Base-by-base conservation (phyloP, 2,888 invertebrate species). In the Hemistola chrysoprasaria region DNA sequence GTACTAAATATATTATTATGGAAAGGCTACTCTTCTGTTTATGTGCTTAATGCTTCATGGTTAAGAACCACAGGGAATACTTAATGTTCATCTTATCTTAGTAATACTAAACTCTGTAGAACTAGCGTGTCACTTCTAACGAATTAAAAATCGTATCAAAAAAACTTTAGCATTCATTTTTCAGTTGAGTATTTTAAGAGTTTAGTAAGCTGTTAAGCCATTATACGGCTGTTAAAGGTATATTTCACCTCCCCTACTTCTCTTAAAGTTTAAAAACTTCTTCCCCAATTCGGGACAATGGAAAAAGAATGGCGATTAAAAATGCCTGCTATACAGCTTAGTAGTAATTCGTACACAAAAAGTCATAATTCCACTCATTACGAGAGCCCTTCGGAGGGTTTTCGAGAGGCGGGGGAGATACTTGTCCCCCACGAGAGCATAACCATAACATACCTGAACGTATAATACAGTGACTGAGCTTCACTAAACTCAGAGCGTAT, bases 321-420 rank as follows among this genome's bases (percentile, higher is more conserved):
- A 47, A 37, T 39, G 41, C 45, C 42, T 37, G 25, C 34, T 30
- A 26, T 45, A 34, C 44, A 56, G 62, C 62, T 71, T 59, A 67
- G 61, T 62, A 69, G 65, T 66, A 64, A 72, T 73, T 73, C 55
- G 55, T 58, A 62, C 54, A 64, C 57, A 71, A 70, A 73, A 80
- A 80, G 67, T 73, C 79, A 71, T 79, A 81, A 81, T 78, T 76
- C 78, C 76, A 60, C 81, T 79, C 72, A 73, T 75, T 78, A 73
- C 59, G 63, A 64, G 56, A 59, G 63, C 55, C 61, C 59, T n/a
- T 50, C 43, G 29, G 44, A 47, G 60, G 50, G 54, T 60, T 59
- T 61, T 64, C 27, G 62, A 59, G 60, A 57, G 53, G 45, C 11
- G 36, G 36, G 8, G 39, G 43, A 8, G 32, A 24, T 11, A 38